Evolutionary conservation across 2,797 vertebrate species (phyloP).

Genomic region (Eurystomus glaucurus): DNA sequence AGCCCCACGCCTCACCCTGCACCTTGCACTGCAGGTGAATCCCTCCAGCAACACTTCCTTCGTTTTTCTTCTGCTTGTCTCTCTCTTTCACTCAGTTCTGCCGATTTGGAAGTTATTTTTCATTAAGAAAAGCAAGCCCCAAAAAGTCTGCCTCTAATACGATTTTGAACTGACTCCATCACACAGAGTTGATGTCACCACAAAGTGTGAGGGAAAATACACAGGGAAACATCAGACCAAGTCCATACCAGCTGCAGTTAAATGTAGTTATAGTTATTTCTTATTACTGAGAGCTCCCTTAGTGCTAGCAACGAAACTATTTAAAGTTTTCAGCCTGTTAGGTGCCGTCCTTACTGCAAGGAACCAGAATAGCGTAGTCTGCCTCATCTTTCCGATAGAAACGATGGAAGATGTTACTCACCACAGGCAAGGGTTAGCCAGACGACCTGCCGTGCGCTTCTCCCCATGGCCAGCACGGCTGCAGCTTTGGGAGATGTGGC

Average conservation of each 20-base stretch:
- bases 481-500: neutral
- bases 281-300: neutral
- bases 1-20: neutral
- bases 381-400: neutral
- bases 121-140: neutral
- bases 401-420: conserved; percentile 29
- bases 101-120: neutral
- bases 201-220: neutral
- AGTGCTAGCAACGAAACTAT: neutral
- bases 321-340: neutral
- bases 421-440: conserved; percentile 24
- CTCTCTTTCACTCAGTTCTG: neutral
- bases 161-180: neutral
- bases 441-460: neutral
- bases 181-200: neutral
- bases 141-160: neutral
- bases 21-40: neutral
- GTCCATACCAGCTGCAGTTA: neutral
- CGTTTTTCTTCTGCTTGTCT: neutral
- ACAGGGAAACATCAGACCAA: neutral
- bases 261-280: neutral
- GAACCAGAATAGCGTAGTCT: neutral
- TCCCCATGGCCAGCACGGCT: conserved; percentile 34
- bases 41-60: fast-evolving
- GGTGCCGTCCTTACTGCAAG: neutral